Evolutionary conservation across 2,888 invertebrate species (phyloP).

Genomic region (Lycocerus yunnanus): DNA sequence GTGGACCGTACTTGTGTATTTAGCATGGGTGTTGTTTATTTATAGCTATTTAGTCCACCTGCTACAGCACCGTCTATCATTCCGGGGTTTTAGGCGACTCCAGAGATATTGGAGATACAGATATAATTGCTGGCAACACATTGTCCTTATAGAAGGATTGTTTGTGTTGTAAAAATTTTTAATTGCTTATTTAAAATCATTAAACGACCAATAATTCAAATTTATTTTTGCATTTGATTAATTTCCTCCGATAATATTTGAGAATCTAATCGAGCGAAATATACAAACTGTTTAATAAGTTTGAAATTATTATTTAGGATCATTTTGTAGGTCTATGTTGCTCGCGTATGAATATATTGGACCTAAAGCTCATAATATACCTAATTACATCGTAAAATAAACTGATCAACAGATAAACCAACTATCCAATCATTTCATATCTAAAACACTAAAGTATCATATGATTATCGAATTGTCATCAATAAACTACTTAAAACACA

Average conservation of each 20-base stretch:
- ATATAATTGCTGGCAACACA: conserved; percentile 52
- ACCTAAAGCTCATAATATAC: conserved; percentile 32
- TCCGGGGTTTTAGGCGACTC: conserved; percentile 38
- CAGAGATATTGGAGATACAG: conserved; percentile 46
- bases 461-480: conserved; percentile 45
- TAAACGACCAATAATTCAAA: neutral
- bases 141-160: conserved; percentile 49
- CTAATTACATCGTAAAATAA: conserved; percentile 42
- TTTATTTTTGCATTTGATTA: neutral
- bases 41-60: conserved; percentile 51
- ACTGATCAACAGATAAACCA: conserved; percentile 40
- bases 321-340: conserved; percentile 10
- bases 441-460: conserved; percentile 43
- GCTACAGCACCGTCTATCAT: conserved; percentile 50
- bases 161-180: conserved; percentile 33
- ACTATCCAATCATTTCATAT: conserved; percentile 40
- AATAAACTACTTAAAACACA: conserved; percentile 39
- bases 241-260: neutral
- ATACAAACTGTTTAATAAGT: neutral
- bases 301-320: conserved; percentile 13
- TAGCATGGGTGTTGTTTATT: conserved; percentile 41
- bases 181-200: neutral
- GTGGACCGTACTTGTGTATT: conserved; percentile 36
- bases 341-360: conserved; percentile 24
- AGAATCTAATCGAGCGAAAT: neutral